Evolutionary conservation across 2,113 vertebrate genomes (phyloP), one percentile per base, ranked within the genome.

Genomic region (Indri indri): DNA sequence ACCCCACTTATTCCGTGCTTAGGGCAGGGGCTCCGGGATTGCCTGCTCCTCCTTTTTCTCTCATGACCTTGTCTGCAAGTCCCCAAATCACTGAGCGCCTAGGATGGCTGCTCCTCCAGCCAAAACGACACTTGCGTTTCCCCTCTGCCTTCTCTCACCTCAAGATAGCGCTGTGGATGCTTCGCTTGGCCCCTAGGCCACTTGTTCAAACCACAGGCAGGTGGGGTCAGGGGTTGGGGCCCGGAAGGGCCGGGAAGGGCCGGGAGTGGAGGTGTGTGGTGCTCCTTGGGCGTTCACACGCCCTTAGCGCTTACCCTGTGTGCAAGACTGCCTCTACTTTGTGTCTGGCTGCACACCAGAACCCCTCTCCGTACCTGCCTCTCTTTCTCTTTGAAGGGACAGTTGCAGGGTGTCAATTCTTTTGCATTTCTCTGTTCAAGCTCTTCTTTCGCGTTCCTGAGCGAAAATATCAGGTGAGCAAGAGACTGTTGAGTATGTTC

Each of bases 321-420:
- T 32, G 42, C 30, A 37, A n/a, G 27, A 42, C 12, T 2, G 2
- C 5, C n/a, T 66, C 50, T 73, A n/a, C 37, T 66, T 7, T 34
- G 95, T 8, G 16, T 23, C 37, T 42, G 71, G 80, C 80, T 77
- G 45, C 70, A 66, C 80, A 20, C 9, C 42, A 37, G 30, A 37
- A n/a, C 42, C 22, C 77, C 6, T 7, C 13, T 2, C 84, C 94
- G 1, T 68, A 97, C 98, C 98, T 98, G 98, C 54, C 96, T 97
- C 63, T 94, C 93, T 42, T 80, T 98, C 68, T 97, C 95, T 96
- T 93, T 97, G 79, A 96, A 95, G 61, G 91, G 50, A 80, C 23
- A 91, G 96, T 59, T 94, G 65, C 90, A 94, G 83, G 96, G 37
- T 1, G 95, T 25, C 0, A 84, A 23, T 16, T 94, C 96, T 68